Percentiles rank a stretch among this genome's conserved stretches.
Conservation (phyloP, 2,113 vertebrate species). For the Dipodomys spectabilis region DNA sequence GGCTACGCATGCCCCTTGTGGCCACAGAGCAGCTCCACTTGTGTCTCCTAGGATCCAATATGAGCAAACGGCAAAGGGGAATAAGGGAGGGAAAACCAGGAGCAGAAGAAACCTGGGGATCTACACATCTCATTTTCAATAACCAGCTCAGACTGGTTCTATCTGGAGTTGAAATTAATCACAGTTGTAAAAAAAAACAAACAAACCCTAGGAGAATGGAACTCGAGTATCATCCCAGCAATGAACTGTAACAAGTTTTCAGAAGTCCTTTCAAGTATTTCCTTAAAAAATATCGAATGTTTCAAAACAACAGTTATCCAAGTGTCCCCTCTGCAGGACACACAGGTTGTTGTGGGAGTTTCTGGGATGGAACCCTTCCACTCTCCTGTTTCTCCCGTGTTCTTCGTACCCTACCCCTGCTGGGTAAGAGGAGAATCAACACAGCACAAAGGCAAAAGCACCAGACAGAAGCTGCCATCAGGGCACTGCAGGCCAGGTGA, state of each 20-base stretch:
- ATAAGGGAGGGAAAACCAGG: neutral
- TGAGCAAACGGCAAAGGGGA: neutral
- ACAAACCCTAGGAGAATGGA: neutral
- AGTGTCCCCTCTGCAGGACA: fast-evolving
- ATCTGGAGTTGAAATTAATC: neutral
- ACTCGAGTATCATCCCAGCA: neutral
- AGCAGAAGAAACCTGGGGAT: neutral
- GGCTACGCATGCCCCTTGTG: slow-evolving; percentile 33
- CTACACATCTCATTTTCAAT: neutral
- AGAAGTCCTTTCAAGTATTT: neutral
- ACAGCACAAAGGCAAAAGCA: fast-evolving
- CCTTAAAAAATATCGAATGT: neutral
- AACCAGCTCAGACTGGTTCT: neutral
- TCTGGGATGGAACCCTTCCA: neutral
- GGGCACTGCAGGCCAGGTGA: too few species aligned
- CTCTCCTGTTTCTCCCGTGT: fast-evolving
- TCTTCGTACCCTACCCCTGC: too few species aligned
- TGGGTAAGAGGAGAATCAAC: too few species aligned
- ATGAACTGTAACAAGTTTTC: neutral
- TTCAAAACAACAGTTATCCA: neutral
- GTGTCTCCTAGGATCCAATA: too few species aligned
- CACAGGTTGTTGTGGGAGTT: neutral
- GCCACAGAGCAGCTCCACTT: neutral
- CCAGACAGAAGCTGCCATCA: neutral
- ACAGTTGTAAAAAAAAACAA: neutral